These are phyloP conservation scores for Bombus cullumanus DNA, from an alignment of 1,140 invertebrate species.

Conservation along the genomic window DNA sequence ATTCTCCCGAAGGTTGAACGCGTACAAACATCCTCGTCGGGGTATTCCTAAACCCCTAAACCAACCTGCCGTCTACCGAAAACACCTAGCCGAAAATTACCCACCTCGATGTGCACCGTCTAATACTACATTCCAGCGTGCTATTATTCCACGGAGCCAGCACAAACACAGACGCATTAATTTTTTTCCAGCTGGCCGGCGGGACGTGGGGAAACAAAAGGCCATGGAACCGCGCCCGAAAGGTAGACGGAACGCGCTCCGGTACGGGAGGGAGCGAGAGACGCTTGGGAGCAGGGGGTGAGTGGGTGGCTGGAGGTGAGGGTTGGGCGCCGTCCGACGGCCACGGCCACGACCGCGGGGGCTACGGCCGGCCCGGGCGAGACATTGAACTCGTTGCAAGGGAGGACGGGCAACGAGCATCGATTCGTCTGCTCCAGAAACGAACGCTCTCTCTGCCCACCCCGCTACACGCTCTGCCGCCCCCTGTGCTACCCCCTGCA, in stretches of 20 bases:
- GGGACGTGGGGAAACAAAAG: slow-evolving; percentile 41
- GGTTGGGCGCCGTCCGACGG: slow-evolving; percentile 59
- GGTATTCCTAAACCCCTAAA: neutral
- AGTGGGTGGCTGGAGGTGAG: neutral
- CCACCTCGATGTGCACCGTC: neutral
- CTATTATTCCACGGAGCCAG: neutral
- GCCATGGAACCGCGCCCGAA: slow-evolving; percentile 42
- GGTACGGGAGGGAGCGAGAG: slow-evolving; percentile 16
- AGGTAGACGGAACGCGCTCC: slow-evolving; percentile 42
- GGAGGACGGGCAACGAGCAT: slow-evolving; percentile 73
- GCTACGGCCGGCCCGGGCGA: slow-evolving; percentile 77
- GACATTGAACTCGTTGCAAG: slow-evolving; percentile 81
- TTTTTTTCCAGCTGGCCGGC: slow-evolving; percentile 21
- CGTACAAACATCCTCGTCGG: neutral
- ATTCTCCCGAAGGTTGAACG: neutral
- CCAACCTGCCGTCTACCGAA: neutral
- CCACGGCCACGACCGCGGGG: slow-evolving; percentile 68
- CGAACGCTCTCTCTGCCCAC: slow-evolving; percentile 67
- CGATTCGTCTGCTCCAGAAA: slow-evolving; percentile 81
- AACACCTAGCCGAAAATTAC: neutral
- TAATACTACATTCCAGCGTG: neutral
- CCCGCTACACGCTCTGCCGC: slow-evolving; percentile 32
- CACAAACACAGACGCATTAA: slow-evolving; percentile 41
- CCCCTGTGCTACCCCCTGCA: slow-evolving; percentile 47
- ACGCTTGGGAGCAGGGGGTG: slow-evolving; percentile 7